These are phyloP conservation scores for Tachina fera DNA, from an alignment of 2,888 invertebrate species.

Conservation along the genomic window DNA sequence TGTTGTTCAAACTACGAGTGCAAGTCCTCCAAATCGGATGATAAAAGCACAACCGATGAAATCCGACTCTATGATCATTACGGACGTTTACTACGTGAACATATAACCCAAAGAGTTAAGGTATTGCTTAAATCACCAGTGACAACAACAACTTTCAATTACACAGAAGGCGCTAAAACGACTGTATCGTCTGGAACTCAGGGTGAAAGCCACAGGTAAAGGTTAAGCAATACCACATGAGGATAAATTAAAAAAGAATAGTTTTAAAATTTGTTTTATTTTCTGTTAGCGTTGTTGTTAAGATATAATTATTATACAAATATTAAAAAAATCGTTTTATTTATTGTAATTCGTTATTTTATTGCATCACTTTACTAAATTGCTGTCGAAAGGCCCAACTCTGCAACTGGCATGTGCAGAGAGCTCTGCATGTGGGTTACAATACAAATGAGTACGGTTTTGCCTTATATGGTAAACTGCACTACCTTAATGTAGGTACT, in stretches of 20 bases:
- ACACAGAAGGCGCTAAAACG: slow-evolving; percentile 28
- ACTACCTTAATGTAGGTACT: too few species aligned
- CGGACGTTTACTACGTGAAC: slow-evolving; percentile 77
- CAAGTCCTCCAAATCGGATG: slow-evolving; percentile 74
- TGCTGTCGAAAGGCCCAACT: too few species aligned
- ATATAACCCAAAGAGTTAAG: slow-evolving; percentile 77
- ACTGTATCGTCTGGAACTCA: not conserved
- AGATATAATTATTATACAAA: not conserved
- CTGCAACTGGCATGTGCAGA: too few species aligned
- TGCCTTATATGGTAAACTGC: too few species aligned
- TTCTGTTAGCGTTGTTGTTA: not conserved
- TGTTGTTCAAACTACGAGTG: slow-evolving; percentile 81
- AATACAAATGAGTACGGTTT: too few species aligned
- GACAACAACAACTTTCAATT: slow-evolving; percentile 40
- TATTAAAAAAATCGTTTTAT: not conserved
- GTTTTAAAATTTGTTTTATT: too few species aligned
- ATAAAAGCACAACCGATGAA: slow-evolving; percentile 76
- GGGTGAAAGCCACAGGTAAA: not conserved
- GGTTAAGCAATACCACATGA: not conserved
- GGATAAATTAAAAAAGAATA: too few species aligned
- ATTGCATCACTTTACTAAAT: not conserved
- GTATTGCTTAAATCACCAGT: slow-evolving; percentile 38
- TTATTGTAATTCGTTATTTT: not conserved
- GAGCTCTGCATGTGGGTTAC: too few species aligned
- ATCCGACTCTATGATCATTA: slow-evolving; percentile 79